Conservation (phyloP, 2,113 vertebrate genomes). For the Nycticryphes semicollaris region DNA sequence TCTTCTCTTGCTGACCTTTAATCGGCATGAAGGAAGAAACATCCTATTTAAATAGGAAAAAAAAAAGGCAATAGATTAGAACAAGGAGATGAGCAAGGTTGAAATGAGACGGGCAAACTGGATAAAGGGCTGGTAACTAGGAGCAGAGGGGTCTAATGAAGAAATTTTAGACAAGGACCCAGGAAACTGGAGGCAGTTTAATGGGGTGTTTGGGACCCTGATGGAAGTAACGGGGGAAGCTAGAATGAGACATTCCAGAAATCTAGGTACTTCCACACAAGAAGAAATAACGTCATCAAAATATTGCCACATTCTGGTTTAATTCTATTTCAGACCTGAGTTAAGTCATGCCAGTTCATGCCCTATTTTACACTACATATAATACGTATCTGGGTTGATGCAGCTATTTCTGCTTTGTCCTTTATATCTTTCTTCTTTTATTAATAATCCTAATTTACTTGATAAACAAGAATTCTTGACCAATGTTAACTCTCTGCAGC, state of each 20-base stretch:
- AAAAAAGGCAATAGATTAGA: not conserved
- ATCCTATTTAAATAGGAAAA: not conserved
- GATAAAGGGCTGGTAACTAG: not conserved
- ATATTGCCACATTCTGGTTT: not conserved
- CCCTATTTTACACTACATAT: slow-evolving; percentile 21
- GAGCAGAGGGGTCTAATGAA: not conserved
- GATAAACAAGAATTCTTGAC: slow-evolving; percentile 4
- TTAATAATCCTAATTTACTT: slow-evolving; percentile 2
- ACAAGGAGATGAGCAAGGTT: not conserved
- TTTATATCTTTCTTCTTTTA: not conserved
- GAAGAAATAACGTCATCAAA: not conserved
- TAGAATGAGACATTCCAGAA: not conserved
- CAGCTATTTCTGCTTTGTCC: slow-evolving; percentile 47
- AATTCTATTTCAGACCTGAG: slow-evolving; percentile 17
- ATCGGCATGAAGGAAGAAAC: not conserved
- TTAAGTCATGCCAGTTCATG: slow-evolving; percentile 41
- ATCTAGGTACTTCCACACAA: not conserved
- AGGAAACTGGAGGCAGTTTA: not conserved
- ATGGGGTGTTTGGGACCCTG: not conserved
- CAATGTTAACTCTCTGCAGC: not conserved
- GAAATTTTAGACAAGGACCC: not conserved
- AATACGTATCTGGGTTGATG: slow-evolving; percentile 40
- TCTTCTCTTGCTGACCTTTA: slow-evolving; percentile 1
- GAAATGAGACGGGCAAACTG: not conserved
- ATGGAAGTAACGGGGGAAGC: not conserved